Evolutionary conservation across 2,888 invertebrate genomes (phyloP), one percentile per base, ranked within the genome.

Genomic region (Hirtodrosophila cameraria): DNA sequence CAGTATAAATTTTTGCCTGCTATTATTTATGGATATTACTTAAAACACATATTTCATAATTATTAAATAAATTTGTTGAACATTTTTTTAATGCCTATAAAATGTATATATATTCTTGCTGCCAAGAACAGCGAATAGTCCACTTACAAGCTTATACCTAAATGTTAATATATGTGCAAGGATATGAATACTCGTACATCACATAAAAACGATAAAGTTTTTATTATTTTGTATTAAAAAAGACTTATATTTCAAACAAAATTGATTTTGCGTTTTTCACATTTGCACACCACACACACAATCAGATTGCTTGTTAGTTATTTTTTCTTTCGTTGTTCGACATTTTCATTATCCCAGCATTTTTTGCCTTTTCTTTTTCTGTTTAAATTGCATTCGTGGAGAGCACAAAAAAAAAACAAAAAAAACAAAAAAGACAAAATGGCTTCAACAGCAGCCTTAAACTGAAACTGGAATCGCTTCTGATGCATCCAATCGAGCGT

Each of bases 401-500:
- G 25, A 16, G 16, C 15, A 36, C 33, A 25, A 60, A 78, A 60
- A 54, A 30, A n/a, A n/a, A n/a, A n/a, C n/a, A n/a, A n/a, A n/a
- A n/a, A n/a, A n/a, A n/a, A n/a, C n/a, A n/a, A n/a, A n/a, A n/a
- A n/a, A n/a, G n/a, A n/a, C n/a, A n/a, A n/a, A n/a, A n/a, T n/a
- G n/a, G n/a, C n/a, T n/a, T 28, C 35, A 5, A 38, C 15, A 35
- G 13, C 30, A 30, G 4, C 23, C 12, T 11, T n/a, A 23, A 30
- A 46, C 36, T 36, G 45, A 12, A 43, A 53, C 15, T 4, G 28
- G 16, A 18, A 41, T 23, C 43, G 9, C 46, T 12, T 11, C 41
- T 76, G 73, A 67, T 83, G 73, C 59, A 73, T 60, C 48, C 80
- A 79, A 80, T 83, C 72, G 79, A 75, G 62, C 52, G 65, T 79